Percentiles rank a stretch among this genome's conserved stretches.
These are phyloP conservation scores for Actenoides hombroni DNA, from an alignment of 2,113 vertebrate species.

Conservation along the genomic window DNA sequence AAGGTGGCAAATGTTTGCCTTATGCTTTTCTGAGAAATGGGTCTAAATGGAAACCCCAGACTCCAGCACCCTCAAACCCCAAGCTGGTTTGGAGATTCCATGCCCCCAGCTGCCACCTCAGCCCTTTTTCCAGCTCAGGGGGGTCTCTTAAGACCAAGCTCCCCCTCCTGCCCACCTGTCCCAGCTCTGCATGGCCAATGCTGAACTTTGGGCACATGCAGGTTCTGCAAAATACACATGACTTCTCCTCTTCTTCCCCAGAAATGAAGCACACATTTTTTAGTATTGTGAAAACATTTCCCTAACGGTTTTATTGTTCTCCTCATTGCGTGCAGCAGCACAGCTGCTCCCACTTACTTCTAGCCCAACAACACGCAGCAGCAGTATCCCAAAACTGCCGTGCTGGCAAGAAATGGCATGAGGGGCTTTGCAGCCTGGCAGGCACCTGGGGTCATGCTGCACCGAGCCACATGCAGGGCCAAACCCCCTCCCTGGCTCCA, in stretches of 20 bases:
- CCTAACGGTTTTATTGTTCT: not conserved
- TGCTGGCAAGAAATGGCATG: not conserved
- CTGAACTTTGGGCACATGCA: not conserved
- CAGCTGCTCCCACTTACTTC: conserved; percentile 48
- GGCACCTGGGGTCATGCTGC: not conserved
- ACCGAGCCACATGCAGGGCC: accelerated
- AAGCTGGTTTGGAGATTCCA: not conserved
- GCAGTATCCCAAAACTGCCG: not conserved
- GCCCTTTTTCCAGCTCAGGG: not conserved
- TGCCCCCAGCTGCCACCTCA: not conserved
- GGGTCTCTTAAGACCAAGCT: not conserved
- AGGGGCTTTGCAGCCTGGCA: not conserved
- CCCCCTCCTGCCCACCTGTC: not conserved
- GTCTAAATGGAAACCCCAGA: not conserved
- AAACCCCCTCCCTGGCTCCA: not conserved
- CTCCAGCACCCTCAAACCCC: not conserved
- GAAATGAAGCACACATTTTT: not conserved
- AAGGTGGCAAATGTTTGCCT: not conserved
- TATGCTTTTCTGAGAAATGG: not conserved
- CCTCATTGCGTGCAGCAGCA: not conserved
- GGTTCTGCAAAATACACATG: not conserved
- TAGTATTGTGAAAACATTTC: not conserved
- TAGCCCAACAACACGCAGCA: not conserved
- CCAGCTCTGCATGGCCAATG: accelerated
- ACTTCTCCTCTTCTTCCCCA: not conserved